These are phyloP conservation scores for rabbit (Oryctolagus cuniculus) DNA, from an alignment of 2,113 vertebrate species.

Conservation along the genomic window DNA sequence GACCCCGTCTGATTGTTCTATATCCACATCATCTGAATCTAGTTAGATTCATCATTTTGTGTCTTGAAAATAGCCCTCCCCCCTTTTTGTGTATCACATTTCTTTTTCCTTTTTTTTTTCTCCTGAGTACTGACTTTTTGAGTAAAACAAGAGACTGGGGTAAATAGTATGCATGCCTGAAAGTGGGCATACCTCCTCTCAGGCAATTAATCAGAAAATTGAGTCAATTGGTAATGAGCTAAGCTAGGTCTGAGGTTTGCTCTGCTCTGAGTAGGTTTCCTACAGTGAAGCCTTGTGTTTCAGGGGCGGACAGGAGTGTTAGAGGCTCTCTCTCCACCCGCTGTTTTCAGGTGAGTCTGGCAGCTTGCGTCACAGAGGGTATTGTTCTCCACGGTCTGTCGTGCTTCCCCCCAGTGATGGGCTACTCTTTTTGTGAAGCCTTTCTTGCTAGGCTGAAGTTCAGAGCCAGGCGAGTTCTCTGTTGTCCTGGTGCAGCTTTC, in stretches of 20 bases:
- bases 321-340: background rate
- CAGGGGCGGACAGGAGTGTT: background rate
- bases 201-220: background rate
- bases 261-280: background rate
- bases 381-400: background rate
- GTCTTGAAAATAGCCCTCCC: background rate
- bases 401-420: background rate
- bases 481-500: background rate
- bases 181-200: background rate
- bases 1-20: background rate
- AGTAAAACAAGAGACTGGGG: background rate
- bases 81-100: background rate
- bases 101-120: background rate
- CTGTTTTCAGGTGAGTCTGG: background rate
- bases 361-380: background rate
- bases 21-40: background rate
- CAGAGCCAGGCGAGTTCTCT: background rate
- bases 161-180: background rate
- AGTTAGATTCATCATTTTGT: background rate
- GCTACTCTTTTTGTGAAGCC: background rate
- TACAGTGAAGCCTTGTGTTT: too few species aligned
- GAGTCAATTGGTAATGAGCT: background rate
- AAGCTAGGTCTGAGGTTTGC: background rate
- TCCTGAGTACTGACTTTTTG: background rate
- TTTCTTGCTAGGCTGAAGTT: background rate